Base-by-base conservation (phyloP, 1,140 invertebrate species). In the Drosophila nigromelanica region DNA sequence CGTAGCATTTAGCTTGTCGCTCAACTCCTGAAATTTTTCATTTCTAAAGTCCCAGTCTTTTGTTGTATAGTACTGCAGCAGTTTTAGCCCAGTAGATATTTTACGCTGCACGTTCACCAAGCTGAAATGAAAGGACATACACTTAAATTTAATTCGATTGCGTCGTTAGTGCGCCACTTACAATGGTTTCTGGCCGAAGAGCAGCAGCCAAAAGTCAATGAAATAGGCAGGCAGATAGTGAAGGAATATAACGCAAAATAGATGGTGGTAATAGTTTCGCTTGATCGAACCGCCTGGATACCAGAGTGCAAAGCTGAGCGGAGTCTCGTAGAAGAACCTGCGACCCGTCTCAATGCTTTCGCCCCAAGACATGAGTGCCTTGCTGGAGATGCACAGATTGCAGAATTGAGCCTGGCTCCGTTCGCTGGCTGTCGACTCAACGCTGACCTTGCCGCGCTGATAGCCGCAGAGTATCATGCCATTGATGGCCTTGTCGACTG, bases 41-140 rank as follows among this genome's bases (percentile, higher is more conserved):
- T 96, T 97, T 43, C 91, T 92, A 90, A 98, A 98, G 45, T 93
- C 92, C 97, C 97, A 98, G 78, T 96, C 93, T 82, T 96, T 95
- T 2, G 95, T 96, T 5, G 97, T 98, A 89, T 98, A 98, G 91
- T 97, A 98, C 78, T 97, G 95, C 0, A 98, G 91, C 0, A 96
- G 92, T 61, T 94, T 92, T 0, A 96, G 71, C 0, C 95, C 95
- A 39, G 92, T 92, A 6, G 93, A 93, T 5, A 96, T 93, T 50
- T 94, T 94, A 12, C 94, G 93, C 90, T 96, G 95, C 4, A 95
- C 93, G 71, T 93, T 93, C 0, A 96, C 93, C 92, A 96, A 93
- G 78, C 95, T 95, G 80, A 33, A 92, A 48, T 14, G 11, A 12
- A 3, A 15, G 18, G 30, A 39, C 0, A 18, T 11, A 1, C 8